A percentile compares a stretch with the other conserved stretches of the same genome.
Evolutionary conservation across 2,797 vertebrate species (phyloP).

Genomic region (Serranus cabrilla): DNA sequence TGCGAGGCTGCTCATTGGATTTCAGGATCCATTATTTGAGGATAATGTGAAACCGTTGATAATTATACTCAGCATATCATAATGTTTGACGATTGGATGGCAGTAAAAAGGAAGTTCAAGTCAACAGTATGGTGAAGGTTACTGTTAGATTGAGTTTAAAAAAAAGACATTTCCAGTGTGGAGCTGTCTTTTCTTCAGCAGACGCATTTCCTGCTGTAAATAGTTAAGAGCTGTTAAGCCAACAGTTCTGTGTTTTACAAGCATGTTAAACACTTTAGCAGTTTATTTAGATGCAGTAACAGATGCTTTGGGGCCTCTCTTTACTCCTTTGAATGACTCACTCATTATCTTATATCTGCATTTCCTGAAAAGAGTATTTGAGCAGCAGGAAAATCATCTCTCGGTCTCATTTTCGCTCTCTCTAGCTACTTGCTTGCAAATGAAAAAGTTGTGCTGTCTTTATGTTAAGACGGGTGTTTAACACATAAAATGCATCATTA

Average conservation of each 20-base stretch:
- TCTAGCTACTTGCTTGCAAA: neutral
- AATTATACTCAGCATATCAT: neutral
- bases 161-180: too few relatives aligned
- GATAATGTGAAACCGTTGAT: neutral
- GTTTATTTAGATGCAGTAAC: neutral
- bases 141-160: too few relatives aligned
- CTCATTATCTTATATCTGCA: neutral
- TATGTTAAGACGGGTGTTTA: too few relatives aligned
- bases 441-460: neutral
- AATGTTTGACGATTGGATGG: neutral
- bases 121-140: too few relatives aligned
- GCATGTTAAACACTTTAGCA: neutral
- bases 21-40: neutral
- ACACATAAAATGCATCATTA: too few relatives aligned
- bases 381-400: neutral
- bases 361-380: neutral
- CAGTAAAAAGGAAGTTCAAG: neutral
- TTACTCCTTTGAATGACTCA: neutral
- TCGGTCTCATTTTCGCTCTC: neutral
- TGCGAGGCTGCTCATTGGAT: conserved; percentile 6
- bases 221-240: neutral
- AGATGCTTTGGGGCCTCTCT: conserved; percentile 2
- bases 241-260: neutral
- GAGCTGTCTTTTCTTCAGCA: neutral
- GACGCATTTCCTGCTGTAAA: neutral